These are phyloP conservation scores for Shinisaurus crocodilurus DNA, from an alignment of 2,113 vertebrate genomes.

Conservation along the genomic window DNA sequence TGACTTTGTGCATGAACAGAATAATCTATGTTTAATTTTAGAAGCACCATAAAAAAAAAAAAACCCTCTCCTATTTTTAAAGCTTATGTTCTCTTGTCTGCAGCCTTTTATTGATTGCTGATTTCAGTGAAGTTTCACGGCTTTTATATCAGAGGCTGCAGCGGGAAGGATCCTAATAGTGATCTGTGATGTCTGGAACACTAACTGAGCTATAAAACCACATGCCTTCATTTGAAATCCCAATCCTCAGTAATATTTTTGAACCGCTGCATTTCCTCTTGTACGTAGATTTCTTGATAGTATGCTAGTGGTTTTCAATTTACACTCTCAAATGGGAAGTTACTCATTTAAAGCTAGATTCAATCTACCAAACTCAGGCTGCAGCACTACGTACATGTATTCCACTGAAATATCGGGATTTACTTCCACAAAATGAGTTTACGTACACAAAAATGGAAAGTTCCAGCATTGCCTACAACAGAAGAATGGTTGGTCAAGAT, in stretches of 20 bases:
- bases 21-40: slow-evolving; percentile 52
- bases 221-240: background rate
- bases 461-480: too few relatives aligned
- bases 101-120: slow-evolving; percentile 33
- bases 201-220: background rate
- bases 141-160: slow-evolving; percentile 26
- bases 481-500: too few relatives aligned
- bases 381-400: background rate
- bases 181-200: slow-evolving; percentile 12
- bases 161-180: slow-evolving; percentile 7
- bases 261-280: background rate
- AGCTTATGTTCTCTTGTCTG: slow-evolving; percentile 14
- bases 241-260: slow-evolving; percentile 9
- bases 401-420: background rate
- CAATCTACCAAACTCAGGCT: background rate
- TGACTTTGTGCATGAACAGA: slow-evolving; percentile 44
- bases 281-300: background rate
- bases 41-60: slow-evolving; percentile 1
- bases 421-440: background rate
- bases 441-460: too few relatives aligned
- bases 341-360: slow-evolving; percentile 24
- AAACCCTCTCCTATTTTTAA: slow-evolving; percentile 11
- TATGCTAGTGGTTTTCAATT: background rate
- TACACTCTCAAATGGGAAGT: fast-evolving
- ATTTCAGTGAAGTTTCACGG: slow-evolving; percentile 26